Evolutionary conservation across 2,888 invertebrate genomes (phyloP).

Genomic region (Lasioglossum figueresi): DNA sequence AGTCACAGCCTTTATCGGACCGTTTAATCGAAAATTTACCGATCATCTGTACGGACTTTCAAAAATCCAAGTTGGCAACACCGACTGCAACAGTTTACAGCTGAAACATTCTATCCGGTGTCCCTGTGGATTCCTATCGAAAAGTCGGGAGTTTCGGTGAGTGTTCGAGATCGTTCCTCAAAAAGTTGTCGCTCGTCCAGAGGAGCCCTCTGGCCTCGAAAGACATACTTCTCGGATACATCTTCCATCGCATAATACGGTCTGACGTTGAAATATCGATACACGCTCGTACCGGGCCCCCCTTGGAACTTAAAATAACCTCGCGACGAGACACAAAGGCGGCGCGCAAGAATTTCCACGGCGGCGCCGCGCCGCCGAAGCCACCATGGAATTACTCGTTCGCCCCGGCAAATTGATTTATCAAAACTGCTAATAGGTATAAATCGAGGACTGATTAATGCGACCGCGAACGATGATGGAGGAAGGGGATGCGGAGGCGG

Average conservation of each 20-base stretch:
- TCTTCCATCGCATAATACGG: slow-evolving; percentile 51
- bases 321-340: slow-evolving; percentile 52
- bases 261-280: slow-evolving; percentile 58
- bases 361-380: slow-evolving; percentile 28
- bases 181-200: background rate
- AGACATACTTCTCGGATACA: slow-evolving; percentile 19
- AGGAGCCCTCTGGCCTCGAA: slow-evolving; percentile 30
- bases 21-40: background rate
- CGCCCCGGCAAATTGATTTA: slow-evolving; percentile 75
- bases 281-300: slow-evolving; percentile 22
- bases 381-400: slow-evolving; percentile 55
- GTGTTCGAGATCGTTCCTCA: background rate
- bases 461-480: slow-evolving; percentile 26
- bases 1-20: background rate
- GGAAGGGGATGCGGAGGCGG: too few relatives aligned
- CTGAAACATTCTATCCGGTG: background rate
- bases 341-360: slow-evolving; percentile 46
- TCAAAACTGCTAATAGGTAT: slow-evolving; percentile 75
- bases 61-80: too few relatives aligned
- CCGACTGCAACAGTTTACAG: background rate
- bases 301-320: slow-evolving; percentile 46
- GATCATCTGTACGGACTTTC: too few relatives aligned
- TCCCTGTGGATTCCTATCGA: background rate
- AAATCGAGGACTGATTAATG: slow-evolving; percentile 76
- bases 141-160: background rate